Conservation (phyloP, 2,888 invertebrate species). For the Chrysomela aeneicollis region DNA sequence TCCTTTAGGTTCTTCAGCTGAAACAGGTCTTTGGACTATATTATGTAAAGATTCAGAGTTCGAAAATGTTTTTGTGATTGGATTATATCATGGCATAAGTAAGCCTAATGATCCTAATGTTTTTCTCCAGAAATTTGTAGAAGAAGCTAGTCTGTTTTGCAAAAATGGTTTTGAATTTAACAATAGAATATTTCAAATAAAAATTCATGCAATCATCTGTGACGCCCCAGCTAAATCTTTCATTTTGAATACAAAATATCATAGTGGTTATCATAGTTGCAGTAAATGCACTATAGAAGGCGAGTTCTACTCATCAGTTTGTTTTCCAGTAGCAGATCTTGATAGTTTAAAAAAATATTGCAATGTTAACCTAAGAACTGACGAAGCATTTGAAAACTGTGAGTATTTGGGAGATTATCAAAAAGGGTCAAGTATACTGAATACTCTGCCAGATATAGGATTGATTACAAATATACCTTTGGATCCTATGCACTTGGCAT, state of each 20-base stretch:
- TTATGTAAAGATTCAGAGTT: too few species aligned
- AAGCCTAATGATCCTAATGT: slow-evolving; percentile 1
- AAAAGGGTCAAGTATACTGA: background rate
- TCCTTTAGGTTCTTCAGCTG: too few species aligned
- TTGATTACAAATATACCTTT: slow-evolving; percentile 1
- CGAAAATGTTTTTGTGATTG: background rate
- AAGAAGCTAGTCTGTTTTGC: background rate
- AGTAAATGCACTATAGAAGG: background rate
- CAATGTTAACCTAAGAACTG: too few species aligned
- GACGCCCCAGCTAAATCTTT: slow-evolving; percentile 8
- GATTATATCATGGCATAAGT: background rate
- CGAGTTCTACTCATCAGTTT: background rate
- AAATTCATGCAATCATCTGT: background rate
- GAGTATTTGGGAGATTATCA: slow-evolving; percentile 3
- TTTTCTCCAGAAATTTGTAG: too few species aligned
- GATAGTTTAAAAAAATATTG: slow-evolving; percentile 5
- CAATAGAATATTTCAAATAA: slow-evolving; percentile 1
- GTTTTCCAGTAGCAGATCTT: background rate
- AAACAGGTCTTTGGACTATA: too few species aligned
- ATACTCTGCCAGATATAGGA: background rate
- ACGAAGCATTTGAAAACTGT: too few species aligned
- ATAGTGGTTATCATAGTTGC: slow-evolving; percentile 1
- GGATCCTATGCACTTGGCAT: background rate
- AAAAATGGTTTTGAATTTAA: slow-evolving; percentile 1
- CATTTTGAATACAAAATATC: slow-evolving; percentile 4